Base-by-base conservation (phyloP, 2,888 invertebrate species). In the Sarcophaga caerulescens region DNA sequence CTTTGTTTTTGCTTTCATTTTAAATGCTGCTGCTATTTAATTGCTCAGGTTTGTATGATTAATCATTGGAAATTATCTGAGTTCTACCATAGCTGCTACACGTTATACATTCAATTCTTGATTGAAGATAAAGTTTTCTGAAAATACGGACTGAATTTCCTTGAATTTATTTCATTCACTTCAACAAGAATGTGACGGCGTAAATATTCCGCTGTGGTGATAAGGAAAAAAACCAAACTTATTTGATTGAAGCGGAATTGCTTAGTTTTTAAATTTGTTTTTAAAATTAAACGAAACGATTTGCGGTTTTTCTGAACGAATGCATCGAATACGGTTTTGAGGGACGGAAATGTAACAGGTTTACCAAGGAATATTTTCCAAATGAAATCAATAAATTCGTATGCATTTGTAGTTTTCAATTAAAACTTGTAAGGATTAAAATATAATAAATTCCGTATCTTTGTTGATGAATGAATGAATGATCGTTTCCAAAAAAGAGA, bases 51-150 rank as follows among this genome's bases (percentile, higher is more conserved):
- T 63, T 63, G 4, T 52, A 70, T 76, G 81, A 81, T 81, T 81
- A 76, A 81, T 81, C 75, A 44, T 45, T 75, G 81, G 75, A 81
- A 81, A 75, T 74, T 74, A 63, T 52, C 14, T 74, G 11, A 71
- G 23, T 25, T 65, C 3, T 65, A 47, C n/a, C 6, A 17, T 17
- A 73, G 45, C 21, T 47, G 10, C 44, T 62, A 12, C 47, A 35
- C 5, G 59, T 12, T 60, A 19, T 0, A 47, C 1, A 44, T 60
- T 19, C 19, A 73, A 68, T n/a, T 47, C 8, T 1, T 44, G 17
- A 12, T 52, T 4, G 14, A 12, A n/a, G 65, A 66, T 66, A 66
- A 44, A 52, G 44, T 44, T 10, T 44, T n/a, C n/a, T 35, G n/a
- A 19, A 66, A 66, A 35, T 47, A 68, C 44, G 45, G 10, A 44